Evolutionary conservation across 2,113 vertebrate species (phyloP), one percentile per base, ranked within the genome.

Genomic region (Amia ocellicauda): DNA sequence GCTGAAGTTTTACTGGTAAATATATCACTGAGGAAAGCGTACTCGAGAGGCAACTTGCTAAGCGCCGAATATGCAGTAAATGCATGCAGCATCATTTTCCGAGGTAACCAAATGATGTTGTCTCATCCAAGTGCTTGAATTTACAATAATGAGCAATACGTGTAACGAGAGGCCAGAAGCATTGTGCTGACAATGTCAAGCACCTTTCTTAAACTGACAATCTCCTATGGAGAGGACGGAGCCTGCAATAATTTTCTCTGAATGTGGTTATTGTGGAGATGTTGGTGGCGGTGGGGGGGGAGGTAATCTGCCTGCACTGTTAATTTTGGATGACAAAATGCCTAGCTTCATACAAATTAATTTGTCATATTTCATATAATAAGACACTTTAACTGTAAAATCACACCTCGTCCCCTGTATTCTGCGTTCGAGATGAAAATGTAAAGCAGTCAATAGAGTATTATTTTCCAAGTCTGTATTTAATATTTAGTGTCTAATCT

Each of bases 221-320:
- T 75, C 81, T 83, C 78, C 84, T 51, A 73, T 83, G 78, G 81
- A 83, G 83, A 80, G 69, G 63, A 67, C 20, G 67, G 69, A 14
- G 22, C 26, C 67, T 71, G 65, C 67, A 43, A 57, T 49, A 45
- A 67, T 67, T 10, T 17, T 59, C 22, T 24, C 22, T 66, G 11
- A 27, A 41, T 60, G 57, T 40, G 22, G 29, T 58, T 58, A 31
- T 51, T n/a, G n/a, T n/a, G n/a, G n/a, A n/a, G n/a, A n/a, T n/a
- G n/a, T n/a, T n/a, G n/a, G n/a, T n/a, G n/a, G n/a, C n/a, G n/a
- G n/a, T n/a, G n/a, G n/a, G n/a, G n/a, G n/a, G n/a, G 43, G 53
- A 36, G 31, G 5, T 7, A 50, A 62, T 78, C 70, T 76, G 70
- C 54, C 19, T 64, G 63, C 62, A 17, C 28, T 19, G 67, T 66